phyloP scores from a whole-genome alignment of 2,888 invertebrate genomes.

The Rotaria socialis region DNA sequence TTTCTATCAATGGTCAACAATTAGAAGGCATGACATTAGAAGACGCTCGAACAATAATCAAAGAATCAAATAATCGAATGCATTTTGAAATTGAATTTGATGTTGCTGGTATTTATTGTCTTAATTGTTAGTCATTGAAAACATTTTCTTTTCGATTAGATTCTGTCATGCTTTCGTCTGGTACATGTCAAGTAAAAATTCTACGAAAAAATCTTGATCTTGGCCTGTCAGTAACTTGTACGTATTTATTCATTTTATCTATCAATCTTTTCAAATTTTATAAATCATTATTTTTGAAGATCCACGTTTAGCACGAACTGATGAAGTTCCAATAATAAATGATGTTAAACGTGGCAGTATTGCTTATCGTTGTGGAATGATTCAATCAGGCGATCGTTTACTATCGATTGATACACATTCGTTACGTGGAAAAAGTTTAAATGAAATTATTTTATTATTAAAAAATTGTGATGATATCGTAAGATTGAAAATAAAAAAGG shows the following conservation, averaged over 20 bases:
- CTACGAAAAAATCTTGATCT: slow-evolving; percentile 70
- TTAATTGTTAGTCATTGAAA: too few relatives aligned
- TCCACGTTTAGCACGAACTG: slow-evolving; percentile 48
- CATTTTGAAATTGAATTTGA: slow-evolving; percentile 80
- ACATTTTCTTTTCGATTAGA: slow-evolving; percentile 60
- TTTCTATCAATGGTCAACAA: slow-evolving; percentile 77
- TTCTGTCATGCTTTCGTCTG: slow-evolving; percentile 80
- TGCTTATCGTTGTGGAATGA: slow-evolving; percentile 74
- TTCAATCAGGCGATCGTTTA: slow-evolving; percentile 78
- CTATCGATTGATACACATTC: slow-evolving; percentile 80
- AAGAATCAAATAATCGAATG: slow-evolving; percentile 63
- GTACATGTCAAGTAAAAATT: slow-evolving; percentile 82
- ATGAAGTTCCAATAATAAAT: slow-evolving; percentile 76
- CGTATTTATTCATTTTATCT: background rate
- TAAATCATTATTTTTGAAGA: too few relatives aligned
- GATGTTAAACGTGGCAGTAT: slow-evolving; percentile 83
- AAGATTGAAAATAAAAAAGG: slow-evolving; percentile 62
- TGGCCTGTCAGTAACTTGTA: slow-evolving; percentile 65
- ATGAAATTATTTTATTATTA: slow-evolving; percentile 62
- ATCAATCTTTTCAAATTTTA: too few relatives aligned
- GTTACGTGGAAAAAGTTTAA: slow-evolving; percentile 69
- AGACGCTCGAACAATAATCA: slow-evolving; percentile 58
- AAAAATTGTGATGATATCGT: slow-evolving; percentile 62
- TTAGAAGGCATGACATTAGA: slow-evolving; percentile 58
- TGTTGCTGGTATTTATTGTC: slow-evolving; percentile 66